Evolutionary conservation across 2,113 vertebrate genomes (phyloP).

Genomic region (Perccottus glenii): DNA sequence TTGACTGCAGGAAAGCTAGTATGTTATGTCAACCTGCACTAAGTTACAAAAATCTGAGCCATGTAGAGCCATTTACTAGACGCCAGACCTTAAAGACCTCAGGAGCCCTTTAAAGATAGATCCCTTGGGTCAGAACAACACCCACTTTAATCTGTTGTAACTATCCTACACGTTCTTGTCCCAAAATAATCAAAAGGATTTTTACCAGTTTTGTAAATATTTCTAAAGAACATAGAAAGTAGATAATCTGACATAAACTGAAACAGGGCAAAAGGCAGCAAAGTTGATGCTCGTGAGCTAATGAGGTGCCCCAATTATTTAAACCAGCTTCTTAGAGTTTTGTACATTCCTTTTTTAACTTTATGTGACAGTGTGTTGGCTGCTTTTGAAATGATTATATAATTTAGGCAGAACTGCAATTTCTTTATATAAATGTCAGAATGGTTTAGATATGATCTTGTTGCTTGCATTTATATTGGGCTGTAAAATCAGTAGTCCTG

Average conservation of each 20-base stretch:
- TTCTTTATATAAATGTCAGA: conserved; percentile 7
- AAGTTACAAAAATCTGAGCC: conserved; percentile 28
- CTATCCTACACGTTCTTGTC: not conserved
- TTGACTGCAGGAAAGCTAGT: conserved; percentile 6
- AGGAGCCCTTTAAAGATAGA: conserved; percentile 26
- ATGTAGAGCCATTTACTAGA: conserved; percentile 11
- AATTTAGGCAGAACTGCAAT: not conserved
- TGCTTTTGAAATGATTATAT: not conserved
- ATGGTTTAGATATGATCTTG: conserved; percentile 1
- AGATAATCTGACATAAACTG: no score
- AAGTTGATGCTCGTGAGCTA: no score
- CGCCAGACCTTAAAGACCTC: conserved; percentile 14
- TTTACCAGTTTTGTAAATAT: no score
- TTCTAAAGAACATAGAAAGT: no score
- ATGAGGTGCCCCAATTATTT: no score
- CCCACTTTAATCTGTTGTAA: not conserved
- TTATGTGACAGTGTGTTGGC: not conserved
- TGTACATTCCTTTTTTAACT: not conserved
- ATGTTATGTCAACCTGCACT: conserved; percentile 14
- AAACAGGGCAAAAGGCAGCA: no score
- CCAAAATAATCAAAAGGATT: no score
- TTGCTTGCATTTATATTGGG: not conserved
- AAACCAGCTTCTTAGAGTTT: no score
- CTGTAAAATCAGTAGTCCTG: not conserved
- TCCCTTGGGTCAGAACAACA: conserved; percentile 14